Percentiles rank a stretch among this genome's conserved stretches.
Evolutionary conservation across 2,797 vertebrate species (phyloP).

Genomic region (Pitangus sulphuratus): DNA sequence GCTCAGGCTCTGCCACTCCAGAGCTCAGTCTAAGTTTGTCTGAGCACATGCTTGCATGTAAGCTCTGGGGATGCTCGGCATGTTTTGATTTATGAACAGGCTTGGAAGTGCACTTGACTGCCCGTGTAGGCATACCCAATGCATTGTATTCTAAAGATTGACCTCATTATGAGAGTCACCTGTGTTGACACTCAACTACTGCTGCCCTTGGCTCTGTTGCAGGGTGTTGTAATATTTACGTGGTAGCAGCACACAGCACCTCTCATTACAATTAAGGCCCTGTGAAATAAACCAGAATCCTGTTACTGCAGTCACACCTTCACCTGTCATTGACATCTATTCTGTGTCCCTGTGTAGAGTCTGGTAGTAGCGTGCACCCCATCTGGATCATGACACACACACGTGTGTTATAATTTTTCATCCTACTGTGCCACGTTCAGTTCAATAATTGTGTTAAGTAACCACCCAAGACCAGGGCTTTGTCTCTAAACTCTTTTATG

Average conservation of each 20-base stretch:
- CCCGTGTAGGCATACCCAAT: not conserved
- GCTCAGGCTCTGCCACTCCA: constrained; percentile 52
- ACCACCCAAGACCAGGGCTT: not conserved
- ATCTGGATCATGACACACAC: not conserved
- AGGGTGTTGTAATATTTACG: not conserved
- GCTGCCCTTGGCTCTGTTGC: constrained; percentile 14
- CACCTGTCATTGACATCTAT: constrained; percentile 18
- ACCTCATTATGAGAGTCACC: not conserved
- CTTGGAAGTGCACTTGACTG: constrained; percentile 46
- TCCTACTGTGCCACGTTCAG: not conserved
- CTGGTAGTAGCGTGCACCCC: constrained; percentile 3
- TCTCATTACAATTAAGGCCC: constrained; percentile 5
- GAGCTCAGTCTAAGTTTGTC: constrained; percentile 54
- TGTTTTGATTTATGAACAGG: constrained; percentile 34
- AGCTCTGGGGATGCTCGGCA: constrained; percentile 57
- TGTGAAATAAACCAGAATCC: not conserved
- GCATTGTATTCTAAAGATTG: not conserved
- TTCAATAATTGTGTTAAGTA: not conserved
- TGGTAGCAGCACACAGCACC: constrained; percentile 8
- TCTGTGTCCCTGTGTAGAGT: not conserved
- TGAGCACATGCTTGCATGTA: constrained; percentile 68
- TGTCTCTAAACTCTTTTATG: not conserved
- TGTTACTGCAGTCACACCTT: constrained; percentile 1
- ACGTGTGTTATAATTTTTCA: not conserved
- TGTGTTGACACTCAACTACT: not conserved